Percentiles rank a stretch among this genome's conserved stretches.
phyloP scores from a whole-genome alignment of 2,888 invertebrate genomes.

The Chrysina gloriosa region DNA sequence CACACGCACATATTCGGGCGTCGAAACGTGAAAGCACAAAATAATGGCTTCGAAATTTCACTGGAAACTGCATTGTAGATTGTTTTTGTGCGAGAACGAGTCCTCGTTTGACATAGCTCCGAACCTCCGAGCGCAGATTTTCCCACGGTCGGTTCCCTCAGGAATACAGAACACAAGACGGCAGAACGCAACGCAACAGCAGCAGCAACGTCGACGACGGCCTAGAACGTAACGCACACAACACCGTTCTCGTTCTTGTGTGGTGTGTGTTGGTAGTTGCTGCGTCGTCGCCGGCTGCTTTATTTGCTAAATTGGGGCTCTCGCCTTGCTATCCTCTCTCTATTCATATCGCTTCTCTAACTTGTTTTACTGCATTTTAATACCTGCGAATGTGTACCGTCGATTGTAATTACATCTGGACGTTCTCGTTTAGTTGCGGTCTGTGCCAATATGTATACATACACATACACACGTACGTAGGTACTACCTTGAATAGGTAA shows the following conservation, averaged over 20 bases:
- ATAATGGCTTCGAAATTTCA: constrained; percentile 24
- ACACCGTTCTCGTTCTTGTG: neutral
- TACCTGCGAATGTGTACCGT: constrained; percentile 33
- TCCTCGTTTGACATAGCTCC: constrained; percentile 20
- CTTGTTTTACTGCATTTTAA: constrained; percentile 42
- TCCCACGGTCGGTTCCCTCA: constrained; percentile 37
- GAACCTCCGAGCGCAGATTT: constrained; percentile 22
- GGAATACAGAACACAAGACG: constrained; percentile 21
- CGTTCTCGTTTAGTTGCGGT: neutral
- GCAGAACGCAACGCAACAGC: neutral
- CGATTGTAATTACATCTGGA: constrained; percentile 30
- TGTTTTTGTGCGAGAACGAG: constrained; percentile 29
- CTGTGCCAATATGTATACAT: neutral
- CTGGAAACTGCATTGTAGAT: constrained; percentile 30
- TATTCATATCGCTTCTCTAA: constrained; percentile 37
- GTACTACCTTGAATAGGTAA: too few relatives aligned
- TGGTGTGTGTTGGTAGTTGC: neutral
- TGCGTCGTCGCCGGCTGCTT: constrained; percentile 4
- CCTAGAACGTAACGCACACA: neutral
- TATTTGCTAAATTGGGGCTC: constrained; percentile 24
- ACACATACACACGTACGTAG: too few relatives aligned
- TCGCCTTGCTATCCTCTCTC: constrained; percentile 8
- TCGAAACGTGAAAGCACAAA: constrained; percentile 30
- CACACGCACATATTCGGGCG: constrained; percentile 9
- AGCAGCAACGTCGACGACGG: neutral